Conservation (phyloP, 2,113 vertebrate genomes). For the Trichechus manatus region DNA sequence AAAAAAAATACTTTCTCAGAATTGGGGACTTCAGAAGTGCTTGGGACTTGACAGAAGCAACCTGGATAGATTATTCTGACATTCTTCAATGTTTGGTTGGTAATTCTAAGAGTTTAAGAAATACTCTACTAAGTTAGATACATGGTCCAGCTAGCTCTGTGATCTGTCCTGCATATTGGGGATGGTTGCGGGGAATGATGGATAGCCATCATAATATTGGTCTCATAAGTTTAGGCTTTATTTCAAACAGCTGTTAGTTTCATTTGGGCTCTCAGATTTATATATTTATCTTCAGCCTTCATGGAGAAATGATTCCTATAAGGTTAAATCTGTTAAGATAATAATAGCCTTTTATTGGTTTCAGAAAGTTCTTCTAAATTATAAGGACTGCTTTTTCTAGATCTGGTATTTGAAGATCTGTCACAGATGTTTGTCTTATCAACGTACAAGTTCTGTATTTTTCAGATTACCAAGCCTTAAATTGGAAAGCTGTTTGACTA, state of each 20-base stretch:
- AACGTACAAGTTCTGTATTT: neutral
- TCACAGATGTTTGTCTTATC: neutral
- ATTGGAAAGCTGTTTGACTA: neutral
- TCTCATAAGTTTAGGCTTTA: neutral
- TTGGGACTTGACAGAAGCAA: neutral
- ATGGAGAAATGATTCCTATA: neutral
- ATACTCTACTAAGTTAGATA: neutral
- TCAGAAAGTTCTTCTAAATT: slow-evolving; percentile 15
- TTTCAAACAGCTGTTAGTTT: neutral
- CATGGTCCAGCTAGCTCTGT: neutral
- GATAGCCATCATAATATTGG: neutral
- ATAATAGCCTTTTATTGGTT: slow-evolving; percentile 29
- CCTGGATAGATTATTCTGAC: neutral
- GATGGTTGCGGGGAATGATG: neutral
- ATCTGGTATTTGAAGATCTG: slow-evolving; percentile 3
- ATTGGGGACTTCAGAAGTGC: neutral
- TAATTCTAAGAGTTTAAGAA: neutral
- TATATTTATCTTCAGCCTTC: neutral
- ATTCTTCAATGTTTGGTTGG: neutral
- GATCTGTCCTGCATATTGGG: neutral
- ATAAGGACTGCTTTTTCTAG: neutral
- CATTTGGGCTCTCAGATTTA: neutral
- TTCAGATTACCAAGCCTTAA: neutral
- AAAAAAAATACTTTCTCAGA: neutral
- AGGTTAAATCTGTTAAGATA: slow-evolving; percentile 5